Base-by-base conservation (phyloP, 2,888 invertebrate genomes). In the Lucinisca nassula region DNA sequence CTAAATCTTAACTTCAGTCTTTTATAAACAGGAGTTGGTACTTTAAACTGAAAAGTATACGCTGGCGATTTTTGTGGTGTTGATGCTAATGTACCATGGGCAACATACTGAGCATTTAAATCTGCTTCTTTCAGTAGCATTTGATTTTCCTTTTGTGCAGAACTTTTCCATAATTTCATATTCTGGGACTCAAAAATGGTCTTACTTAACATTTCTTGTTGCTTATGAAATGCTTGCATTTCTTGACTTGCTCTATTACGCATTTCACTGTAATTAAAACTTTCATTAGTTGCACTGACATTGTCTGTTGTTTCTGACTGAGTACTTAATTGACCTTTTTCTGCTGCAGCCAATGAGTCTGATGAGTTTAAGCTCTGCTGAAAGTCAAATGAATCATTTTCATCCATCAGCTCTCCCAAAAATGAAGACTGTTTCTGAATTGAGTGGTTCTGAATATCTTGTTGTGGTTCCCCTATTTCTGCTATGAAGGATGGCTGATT, bases 11-110 rank as follows among this genome's bases (percentile, higher is more conserved):
- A 89, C 82, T 94, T 94, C 37, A 94, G 76, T 61, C 92, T 90
- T 86, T 94, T 94, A 84, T 88, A 93, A 17, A 93, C 90, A 21
- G 93, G 94, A 27, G 93, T 92, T 70, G 95, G 95, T 49, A 95
- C 93, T 89, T 93, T 93, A 86, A 95, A 95, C 37, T 90, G 91
- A 81, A 92, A 95, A 27, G 94, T 93, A 84, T 95, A 95, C 3
- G 92, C 82, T 75, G 93, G 81, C n/a, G 87, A 90, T 51, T 82
- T 74, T 27, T 73, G 49, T 58, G 67, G 61, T 17, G 74, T 32
- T 72, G 38, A 8, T n/a, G n/a, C 40, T 6, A 72, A 6, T 12
- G 35, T 72, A 37, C 10, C 8, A 24, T 32, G 6, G 3, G 27
- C 21, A 17, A 61, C 61, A 30, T 24, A 3, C 3, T 61, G 30